Conservation (phyloP, 2,113 vertebrate species). For the Ornithorhynchus anatinus region DNA sequence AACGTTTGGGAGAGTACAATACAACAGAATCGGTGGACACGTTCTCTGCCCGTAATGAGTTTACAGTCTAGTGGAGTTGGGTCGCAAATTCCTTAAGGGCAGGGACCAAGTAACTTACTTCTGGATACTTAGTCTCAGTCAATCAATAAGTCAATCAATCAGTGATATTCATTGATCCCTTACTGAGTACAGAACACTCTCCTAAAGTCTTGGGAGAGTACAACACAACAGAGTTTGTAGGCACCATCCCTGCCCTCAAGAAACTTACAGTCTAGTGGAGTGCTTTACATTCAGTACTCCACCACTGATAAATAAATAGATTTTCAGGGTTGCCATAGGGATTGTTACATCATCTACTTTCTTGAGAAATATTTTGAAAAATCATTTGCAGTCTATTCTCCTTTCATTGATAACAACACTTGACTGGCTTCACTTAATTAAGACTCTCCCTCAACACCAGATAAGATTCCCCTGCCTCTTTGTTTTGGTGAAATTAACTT, state of each 20-base stretch:
- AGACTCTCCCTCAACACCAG: background rate
- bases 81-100: background rate
- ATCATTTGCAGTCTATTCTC: constrained; percentile 6
- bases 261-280: too few species aligned
- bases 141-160: too few species aligned
- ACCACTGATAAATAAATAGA: background rate
- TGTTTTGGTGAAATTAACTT: constrained; percentile 56
- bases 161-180: too few species aligned
- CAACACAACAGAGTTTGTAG: too few species aligned
- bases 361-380: constrained; percentile 52
- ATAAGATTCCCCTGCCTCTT: constrained; percentile 20
- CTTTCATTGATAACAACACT: constrained; percentile 7
- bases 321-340: background rate
- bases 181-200: too few species aligned
- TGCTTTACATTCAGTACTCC: too few species aligned
- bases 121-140: too few species aligned
- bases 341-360: background rate
- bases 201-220: too few species aligned
- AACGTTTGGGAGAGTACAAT: background rate
- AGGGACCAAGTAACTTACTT: too few species aligned
- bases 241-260: too few species aligned
- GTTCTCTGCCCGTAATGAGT: too few species aligned
- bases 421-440: background rate
- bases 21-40: too few species aligned
- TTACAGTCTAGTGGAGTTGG: background rate